A percentile compares a stretch with the other conserved stretches of the same genome.
Conservation (phyloP, 2,113 vertebrate species). For the Drymodes brunneopygia region DNA sequence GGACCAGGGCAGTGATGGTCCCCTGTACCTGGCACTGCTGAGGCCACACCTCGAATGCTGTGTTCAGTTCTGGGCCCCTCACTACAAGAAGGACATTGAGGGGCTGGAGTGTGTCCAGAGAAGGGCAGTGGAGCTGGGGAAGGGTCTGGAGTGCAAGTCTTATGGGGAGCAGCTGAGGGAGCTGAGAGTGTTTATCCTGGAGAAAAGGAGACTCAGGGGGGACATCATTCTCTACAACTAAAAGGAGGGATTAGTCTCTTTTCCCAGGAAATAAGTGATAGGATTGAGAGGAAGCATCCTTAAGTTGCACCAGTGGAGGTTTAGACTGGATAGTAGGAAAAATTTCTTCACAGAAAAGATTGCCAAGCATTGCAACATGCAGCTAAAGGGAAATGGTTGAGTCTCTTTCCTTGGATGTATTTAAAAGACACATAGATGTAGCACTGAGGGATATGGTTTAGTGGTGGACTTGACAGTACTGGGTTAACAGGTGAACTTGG, state of each 20-base stretch:
- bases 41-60: rapidly evolving
- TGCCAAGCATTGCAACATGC: background rate
- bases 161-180: rapidly evolving
- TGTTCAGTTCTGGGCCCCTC: background rate
- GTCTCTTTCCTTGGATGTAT: background rate
- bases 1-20: too few species aligned
- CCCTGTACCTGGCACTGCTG: rapidly evolving
- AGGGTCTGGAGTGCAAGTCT: background rate
- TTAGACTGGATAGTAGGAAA: background rate
- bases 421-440: background rate
- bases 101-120: rapidly evolving
- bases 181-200: background rate
- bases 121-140: rapidly evolving
- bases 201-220: background rate
- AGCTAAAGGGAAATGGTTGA: background rate
- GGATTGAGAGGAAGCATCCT: background rate
- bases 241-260: background rate
- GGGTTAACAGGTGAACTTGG: background rate
- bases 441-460: background rate
- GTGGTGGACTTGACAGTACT: background rate
- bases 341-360: background rate
- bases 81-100: background rate
- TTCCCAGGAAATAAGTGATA: background rate
- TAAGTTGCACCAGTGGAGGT: background rate
- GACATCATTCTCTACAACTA: background rate